Base-by-base conservation (phyloP, 1,140 invertebrate genomes). In the Drosophila ananassae region DNA sequence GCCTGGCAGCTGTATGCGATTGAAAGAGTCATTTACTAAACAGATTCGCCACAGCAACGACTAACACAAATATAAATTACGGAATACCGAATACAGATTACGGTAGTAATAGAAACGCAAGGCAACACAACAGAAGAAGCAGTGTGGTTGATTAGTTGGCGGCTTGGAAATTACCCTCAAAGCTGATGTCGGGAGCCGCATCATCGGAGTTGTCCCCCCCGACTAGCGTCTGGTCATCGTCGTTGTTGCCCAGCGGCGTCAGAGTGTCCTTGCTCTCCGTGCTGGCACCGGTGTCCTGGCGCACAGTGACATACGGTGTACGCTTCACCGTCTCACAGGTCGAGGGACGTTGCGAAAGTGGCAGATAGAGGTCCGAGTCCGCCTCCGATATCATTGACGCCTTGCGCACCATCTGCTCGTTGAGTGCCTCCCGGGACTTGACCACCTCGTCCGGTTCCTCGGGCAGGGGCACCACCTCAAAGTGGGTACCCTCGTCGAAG, bases 401-500 rank as follows among this genome's bases (percentile, higher is more conserved):
- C 74, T 81, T 92, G 59, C 69, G 92, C 21, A 87, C 77, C 25
- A 89, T 71, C 59, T 77, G 77, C 50, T 90, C 91, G 47, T 90
- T 90, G 37, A 92, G 74, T 0, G 89, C 79, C 69, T 92, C 91
- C 0, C 78, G 73, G 1, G 91, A 92, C 60, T 91, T 85, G 25
- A 90, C 77, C 56, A 90, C 72, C 56, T 93, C 92, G 50, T 93
- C 92, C 37, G 90, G 80, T 37, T 93, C 93, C 60, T 93, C 93
- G 48, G 93, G 93, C 46, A 92, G 80, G 13, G 92, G 91, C 28
- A 93, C 89, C 61, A 93, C 93, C 73, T 93, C 93, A 72, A 93
- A 93, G 72, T 94, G 93, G 34, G 93, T 92, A 48, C 93, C 93
- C 68, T 94, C 93, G 73, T 94, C 93, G 63, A 93, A 92, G 34